Percentiles rank a stretch among this genome's conserved stretches.
These are phyloP conservation scores for Pomatorhinus ruficollis DNA, from an alignment of 2,113 vertebrate genomes.

Conservation along the genomic window DNA sequence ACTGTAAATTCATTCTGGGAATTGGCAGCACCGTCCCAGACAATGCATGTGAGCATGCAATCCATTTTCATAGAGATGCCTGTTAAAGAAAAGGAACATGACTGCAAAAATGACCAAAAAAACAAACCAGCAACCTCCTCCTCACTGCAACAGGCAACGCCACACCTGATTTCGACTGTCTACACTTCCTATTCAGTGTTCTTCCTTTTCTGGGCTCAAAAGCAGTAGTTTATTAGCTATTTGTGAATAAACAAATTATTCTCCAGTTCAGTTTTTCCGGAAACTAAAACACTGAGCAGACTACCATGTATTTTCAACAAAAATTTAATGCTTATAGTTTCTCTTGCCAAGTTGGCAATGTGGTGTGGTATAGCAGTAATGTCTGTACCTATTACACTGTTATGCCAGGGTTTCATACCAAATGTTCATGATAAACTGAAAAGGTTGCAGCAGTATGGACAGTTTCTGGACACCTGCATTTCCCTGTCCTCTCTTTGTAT, in stretches of 20 bases:
- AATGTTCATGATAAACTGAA: neutral
- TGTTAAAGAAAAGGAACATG: neutral
- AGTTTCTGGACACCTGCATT: neutral
- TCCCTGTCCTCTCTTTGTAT: neutral
- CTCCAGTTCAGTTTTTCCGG: neutral
- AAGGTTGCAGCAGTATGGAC: neutral
- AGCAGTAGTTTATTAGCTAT: neutral
- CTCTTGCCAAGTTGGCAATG: neutral
- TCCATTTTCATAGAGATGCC: neutral
- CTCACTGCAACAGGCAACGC: rapidly evolving
- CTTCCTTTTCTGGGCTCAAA: neutral
- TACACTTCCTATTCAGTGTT: neutral
- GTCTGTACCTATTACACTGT: neutral
- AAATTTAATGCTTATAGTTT: neutral
- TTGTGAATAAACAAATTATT: neutral
- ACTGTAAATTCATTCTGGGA: slow-evolving; percentile 8
- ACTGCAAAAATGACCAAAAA: neutral
- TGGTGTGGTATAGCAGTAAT: neutral
- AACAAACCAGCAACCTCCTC: neutral
- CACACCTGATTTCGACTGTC: neutral
- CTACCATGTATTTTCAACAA: neutral
- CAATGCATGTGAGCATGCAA: neutral
- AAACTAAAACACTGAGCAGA: neutral
- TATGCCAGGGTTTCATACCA: neutral
- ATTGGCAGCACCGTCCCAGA: neutral